Percentiles rank a stretch among this genome's conserved stretches.
Conservation (phyloP, 2,797 vertebrate species). For the Poeciliopsis gracilis region DNA sequence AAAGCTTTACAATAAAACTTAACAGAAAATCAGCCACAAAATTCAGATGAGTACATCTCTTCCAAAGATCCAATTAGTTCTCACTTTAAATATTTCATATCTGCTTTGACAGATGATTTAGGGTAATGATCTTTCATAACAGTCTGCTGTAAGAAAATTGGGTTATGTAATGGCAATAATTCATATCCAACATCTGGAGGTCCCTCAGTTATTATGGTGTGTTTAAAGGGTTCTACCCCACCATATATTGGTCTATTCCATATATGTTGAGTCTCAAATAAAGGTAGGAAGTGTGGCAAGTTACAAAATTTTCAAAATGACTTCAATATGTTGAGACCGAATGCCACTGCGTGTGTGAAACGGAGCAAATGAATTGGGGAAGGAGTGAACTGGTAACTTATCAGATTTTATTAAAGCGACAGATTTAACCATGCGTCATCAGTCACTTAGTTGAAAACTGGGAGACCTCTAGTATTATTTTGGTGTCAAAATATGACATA, state of each 20-base stretch:
- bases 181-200: neutral
- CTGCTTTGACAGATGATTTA: neutral
- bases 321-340: neutral
- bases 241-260: neutral
- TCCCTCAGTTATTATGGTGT: neutral
- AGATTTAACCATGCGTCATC: neutral
- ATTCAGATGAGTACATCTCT: neutral
- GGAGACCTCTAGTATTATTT: neutral
- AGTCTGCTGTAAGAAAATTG: neutral
- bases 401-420: neutral
- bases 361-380: neutral
- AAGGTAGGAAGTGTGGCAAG: neutral
- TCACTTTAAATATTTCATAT: neutral
- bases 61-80: neutral
- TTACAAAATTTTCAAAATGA: neutral
- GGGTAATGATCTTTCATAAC: neutral
- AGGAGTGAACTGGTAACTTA: neutral
- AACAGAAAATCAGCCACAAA: neutral
- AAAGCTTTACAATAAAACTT: neutral
- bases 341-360: neutral
- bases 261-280: neutral
- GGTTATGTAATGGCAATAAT: neutral
- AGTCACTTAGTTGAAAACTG: neutral
- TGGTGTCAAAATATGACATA: neutral
- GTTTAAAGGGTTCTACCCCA: neutral